Conservation (phyloP, 2,888 invertebrate species). For the Strigamia maritima region DNA sequence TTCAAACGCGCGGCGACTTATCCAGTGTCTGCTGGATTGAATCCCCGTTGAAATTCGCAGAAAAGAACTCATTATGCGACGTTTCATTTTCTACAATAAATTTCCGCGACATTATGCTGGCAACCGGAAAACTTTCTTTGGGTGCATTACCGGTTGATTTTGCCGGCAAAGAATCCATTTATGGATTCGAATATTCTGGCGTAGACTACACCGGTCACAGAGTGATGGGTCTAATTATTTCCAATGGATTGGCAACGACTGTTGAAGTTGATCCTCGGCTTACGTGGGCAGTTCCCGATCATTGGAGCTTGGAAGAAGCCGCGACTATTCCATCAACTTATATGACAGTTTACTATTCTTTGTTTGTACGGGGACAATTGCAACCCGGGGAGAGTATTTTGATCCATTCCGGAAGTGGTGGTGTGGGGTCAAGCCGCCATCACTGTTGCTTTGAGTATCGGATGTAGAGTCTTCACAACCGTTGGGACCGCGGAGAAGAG, state of each 20-base stretch:
- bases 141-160: slow-evolving; percentile 68
- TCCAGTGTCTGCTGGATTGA: slow-evolving; percentile 91
- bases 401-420: slow-evolving; percentile 94
- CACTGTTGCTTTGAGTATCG: slow-evolving; percentile 82
- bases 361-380: slow-evolving; percentile 81
- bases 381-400: slow-evolving; percentile 77
- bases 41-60: slow-evolving; percentile 65
- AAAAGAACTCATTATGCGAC: slow-evolving; percentile 56
- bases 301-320: slow-evolving; percentile 87
- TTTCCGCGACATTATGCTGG: slow-evolving; percentile 97
- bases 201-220: slow-evolving; percentile 69
- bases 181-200: slow-evolving; percentile 89
- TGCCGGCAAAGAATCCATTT: slow-evolving; percentile 53
- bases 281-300: slow-evolving; percentile 82
- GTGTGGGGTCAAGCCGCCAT: slow-evolving; percentile 97
- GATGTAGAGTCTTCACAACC: slow-evolving; percentile 86
- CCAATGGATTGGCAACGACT: slow-evolving; percentile 82
- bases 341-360: slow-evolving; percentile 80
- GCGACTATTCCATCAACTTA: slow-evolving; percentile 94
- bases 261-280: slow-evolving; percentile 80
- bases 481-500: slow-evolving; percentile 84
- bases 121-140: slow-evolving; percentile 92
- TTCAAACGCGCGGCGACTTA: too few species aligned
- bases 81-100: slow-evolving; percentile 93
- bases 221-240: slow-evolving; percentile 90